A percentile compares a stretch with the other conserved stretches of the same genome.
Evolutionary conservation across 2,797 vertebrate genomes (phyloP).

Genomic region (Trichosurus vulpecula): DNA sequence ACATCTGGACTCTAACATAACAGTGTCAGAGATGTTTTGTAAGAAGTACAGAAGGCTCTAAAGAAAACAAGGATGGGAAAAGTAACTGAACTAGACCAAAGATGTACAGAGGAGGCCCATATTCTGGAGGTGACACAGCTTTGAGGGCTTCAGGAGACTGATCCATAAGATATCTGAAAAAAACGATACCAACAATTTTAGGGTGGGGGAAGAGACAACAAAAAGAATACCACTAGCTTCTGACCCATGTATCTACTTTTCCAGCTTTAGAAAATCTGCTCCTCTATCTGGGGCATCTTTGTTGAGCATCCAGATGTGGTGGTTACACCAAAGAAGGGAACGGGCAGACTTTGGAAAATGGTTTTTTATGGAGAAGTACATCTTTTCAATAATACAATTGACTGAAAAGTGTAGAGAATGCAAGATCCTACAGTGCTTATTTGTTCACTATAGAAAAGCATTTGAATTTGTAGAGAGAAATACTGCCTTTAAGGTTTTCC

Average conservation of each 20-base stretch:
- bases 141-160: background rate
- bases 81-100: background rate
- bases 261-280: background rate
- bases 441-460: background rate
- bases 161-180: background rate
- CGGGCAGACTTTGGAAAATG: background rate
- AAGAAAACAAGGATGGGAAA: background rate
- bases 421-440: background rate
- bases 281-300: background rate
- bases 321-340: background rate
- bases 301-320: background rate
- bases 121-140: background rate
- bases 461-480: background rate
- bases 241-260: background rate
- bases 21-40: background rate
- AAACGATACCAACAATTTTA: background rate
- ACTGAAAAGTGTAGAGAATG: background rate
- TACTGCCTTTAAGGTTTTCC: background rate
- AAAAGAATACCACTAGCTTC: background rate
- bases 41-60: background rate
- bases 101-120: background rate
- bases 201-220: background rate
- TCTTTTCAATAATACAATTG: background rate
- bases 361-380: background rate
- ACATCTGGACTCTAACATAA: background rate